A percentile compares a stretch with the other conserved stretches of the same genome.
phyloP scores from a whole-genome alignment of 2,797 vertebrate species.

The Anisognathus igniventris region DNA sequence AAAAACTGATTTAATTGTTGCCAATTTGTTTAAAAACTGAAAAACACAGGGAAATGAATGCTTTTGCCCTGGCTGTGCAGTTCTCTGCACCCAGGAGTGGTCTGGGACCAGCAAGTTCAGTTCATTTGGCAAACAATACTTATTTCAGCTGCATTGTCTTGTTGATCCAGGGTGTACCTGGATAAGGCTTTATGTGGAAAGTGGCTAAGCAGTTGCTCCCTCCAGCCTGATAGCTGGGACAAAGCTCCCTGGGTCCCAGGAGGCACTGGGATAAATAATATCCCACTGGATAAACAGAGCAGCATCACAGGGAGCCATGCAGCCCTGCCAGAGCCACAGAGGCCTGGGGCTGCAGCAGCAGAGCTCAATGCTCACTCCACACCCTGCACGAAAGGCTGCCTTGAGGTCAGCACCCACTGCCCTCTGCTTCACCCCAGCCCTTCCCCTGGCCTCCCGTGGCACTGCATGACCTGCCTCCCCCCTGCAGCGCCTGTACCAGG shows the following conservation, averaged over 20 bases:
- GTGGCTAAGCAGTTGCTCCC: background rate
- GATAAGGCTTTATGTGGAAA: background rate
- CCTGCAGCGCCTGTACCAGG: accelerated
- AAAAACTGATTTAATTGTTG: background rate
- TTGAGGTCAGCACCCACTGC: accelerated
- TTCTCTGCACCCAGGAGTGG: background rate
- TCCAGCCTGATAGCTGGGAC: background rate
- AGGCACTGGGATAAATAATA: background rate
- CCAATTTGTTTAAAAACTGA: background rate
- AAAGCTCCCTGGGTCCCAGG: background rate
- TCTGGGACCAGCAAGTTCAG: background rate
- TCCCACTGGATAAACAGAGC: accelerated
- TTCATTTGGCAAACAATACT: constrained; percentile 27
- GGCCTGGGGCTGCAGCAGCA: background rate
- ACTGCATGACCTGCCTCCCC: background rate
- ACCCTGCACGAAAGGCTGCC: background rate
- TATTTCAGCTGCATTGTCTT: background rate
- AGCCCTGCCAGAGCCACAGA: background rate
- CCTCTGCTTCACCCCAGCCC: background rate
- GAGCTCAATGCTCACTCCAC: accelerated
- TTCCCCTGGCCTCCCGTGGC: background rate
- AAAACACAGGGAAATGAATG: background rate
- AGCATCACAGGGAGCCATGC: accelerated
- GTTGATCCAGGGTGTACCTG: background rate
- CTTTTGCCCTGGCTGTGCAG: background rate